phyloP scores from a whole-genome alignment of 2,888 invertebrate genomes.

The Dasypogon diadema region DNA sequence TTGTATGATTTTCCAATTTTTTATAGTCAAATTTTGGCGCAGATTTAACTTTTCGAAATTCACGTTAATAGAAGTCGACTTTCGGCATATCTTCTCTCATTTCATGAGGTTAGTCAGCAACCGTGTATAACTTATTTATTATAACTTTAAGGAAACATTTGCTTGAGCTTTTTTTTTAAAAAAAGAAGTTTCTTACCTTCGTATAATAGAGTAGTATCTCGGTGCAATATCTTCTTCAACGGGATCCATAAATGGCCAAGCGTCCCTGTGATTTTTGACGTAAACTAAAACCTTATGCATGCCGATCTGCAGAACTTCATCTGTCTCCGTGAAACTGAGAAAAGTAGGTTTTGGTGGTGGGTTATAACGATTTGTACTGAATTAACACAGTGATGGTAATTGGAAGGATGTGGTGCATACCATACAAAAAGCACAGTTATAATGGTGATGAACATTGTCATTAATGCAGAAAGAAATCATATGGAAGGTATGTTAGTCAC shows the following conservation, averaged over 20 bases:
- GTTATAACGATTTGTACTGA: constrained; percentile 53
- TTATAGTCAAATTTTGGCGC: too few relatives aligned
- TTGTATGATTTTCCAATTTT: too few relatives aligned
- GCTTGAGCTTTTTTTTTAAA: too few relatives aligned
- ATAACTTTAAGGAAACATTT: too few relatives aligned
- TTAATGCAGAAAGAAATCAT: background rate
- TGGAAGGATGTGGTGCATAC: constrained; percentile 1
- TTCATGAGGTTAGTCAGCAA: too few relatives aligned
- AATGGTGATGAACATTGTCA: constrained; percentile 3
- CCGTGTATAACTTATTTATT: too few relatives aligned
- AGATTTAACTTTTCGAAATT: too few relatives aligned
- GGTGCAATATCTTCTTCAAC: constrained; percentile 95
- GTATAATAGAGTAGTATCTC: constrained; percentile 80
- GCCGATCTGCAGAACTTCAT: constrained; percentile 87
- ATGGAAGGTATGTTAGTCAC: background rate
- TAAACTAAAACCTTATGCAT: constrained; percentile 93
- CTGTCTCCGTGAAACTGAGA: constrained; percentile 81
- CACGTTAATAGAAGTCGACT: too few relatives aligned
- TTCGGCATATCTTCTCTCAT: too few relatives aligned
- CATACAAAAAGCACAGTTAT: constrained; percentile 3
- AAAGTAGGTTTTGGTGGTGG: constrained; percentile 58
- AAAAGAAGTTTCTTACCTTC: constrained; percentile 67
- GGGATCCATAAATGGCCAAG: constrained; percentile 95
- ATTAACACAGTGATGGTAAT: background rate
- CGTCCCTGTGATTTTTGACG: constrained; percentile 88